A percentile compares a stretch with the other conserved stretches of the same genome.
Conservation (phyloP, 1,140 invertebrate genomes). For the Lepidotrigona ventralis region DNA sequence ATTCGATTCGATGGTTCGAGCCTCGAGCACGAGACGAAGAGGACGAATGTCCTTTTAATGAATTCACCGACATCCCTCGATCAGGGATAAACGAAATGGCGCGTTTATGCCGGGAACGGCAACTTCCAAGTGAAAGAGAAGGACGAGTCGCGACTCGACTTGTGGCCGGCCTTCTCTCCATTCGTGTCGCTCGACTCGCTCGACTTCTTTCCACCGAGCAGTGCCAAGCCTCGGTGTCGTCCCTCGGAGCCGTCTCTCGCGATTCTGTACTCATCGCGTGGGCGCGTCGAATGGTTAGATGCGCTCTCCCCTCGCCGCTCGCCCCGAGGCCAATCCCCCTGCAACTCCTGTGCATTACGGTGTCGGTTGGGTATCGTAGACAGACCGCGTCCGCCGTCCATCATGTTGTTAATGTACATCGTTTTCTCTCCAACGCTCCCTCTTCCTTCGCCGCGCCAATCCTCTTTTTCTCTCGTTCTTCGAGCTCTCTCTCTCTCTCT, state of each 20-base stretch:
- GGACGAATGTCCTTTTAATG: not conserved
- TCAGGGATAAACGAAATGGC: not conserved
- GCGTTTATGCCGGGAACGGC: not conserved
- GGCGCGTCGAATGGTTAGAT: slow-evolving; percentile 57
- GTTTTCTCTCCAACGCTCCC: slow-evolving; percentile 55
- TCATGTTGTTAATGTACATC: slow-evolving; percentile 68
- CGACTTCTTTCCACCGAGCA: slow-evolving; percentile 6
- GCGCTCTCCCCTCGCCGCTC: not conserved
- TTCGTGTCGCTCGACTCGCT: not conserved
- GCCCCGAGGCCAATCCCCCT: slow-evolving; percentile 4
- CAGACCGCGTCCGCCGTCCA: slow-evolving; percentile 66
- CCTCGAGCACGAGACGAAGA: not conserved
- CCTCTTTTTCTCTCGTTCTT: slow-evolving; percentile 24
- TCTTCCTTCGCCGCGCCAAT: not conserved
- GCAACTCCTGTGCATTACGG: slow-evolving; percentile 51
- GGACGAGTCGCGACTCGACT: not conserved
- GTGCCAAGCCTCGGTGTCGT: slow-evolving; percentile 3
- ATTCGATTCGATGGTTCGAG: not conserved
- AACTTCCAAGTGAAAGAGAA: slow-evolving; percentile 15
- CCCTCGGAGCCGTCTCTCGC: slow-evolving; percentile 40
- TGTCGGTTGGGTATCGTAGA: slow-evolving; percentile 56
- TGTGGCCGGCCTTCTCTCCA: not conserved
- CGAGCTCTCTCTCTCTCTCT: slow-evolving; percentile 11
- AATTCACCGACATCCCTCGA: not conserved
- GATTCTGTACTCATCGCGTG: slow-evolving; percentile 50